Evolutionary conservation across 2,888 invertebrate genomes (phyloP), one percentile per base, ranked within the genome.

Genomic region (Meteorus cinctellus): DNA sequence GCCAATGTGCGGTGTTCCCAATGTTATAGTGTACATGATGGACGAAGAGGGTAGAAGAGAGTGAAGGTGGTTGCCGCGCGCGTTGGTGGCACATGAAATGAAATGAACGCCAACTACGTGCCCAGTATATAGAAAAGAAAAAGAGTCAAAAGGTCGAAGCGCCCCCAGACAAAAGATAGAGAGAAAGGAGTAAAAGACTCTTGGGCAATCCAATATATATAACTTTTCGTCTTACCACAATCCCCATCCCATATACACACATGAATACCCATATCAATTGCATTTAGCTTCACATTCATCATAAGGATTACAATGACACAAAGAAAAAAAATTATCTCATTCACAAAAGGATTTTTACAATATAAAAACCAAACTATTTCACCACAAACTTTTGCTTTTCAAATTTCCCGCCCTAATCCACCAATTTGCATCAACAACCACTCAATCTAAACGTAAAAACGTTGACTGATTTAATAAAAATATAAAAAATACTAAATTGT

Each of bases 71-170:
- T n/a, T 62, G 12, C n/a, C 24, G 51, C 24, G 51, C 24, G 69
- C 34, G 55, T 51, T 51, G 16, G 19, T 69, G 69, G 69, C 31
- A 31, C 36, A 60, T 60, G 34, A 71, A 71, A 60, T 34, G 67
- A 72, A 76, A 76, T 76, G 71, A 72, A 76, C 72, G 72, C 66
- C 66, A 67, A 72, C 72, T 76, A 76, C 76, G 76, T 76, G 76
- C 76, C 19, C 24, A 29, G 76, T 72, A 24, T 76, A 63, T 76
- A 72, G 51, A 72, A 76, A 76, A 29, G 36, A 31, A 27, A 31
- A 24, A 24, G 36, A 48, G 55, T 72, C 72, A 51, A 34, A 65
- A 70, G 62, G 51, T 69, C 48, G 59, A 51, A 41, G 12, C 41
- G 34, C 31, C 41, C 27, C 27, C 24, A 68, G 29, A 41, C 34